Evolutionary conservation across 2,113 vertebrate species (phyloP).

Genomic region (Opisthocomus hoazin): DNA sequence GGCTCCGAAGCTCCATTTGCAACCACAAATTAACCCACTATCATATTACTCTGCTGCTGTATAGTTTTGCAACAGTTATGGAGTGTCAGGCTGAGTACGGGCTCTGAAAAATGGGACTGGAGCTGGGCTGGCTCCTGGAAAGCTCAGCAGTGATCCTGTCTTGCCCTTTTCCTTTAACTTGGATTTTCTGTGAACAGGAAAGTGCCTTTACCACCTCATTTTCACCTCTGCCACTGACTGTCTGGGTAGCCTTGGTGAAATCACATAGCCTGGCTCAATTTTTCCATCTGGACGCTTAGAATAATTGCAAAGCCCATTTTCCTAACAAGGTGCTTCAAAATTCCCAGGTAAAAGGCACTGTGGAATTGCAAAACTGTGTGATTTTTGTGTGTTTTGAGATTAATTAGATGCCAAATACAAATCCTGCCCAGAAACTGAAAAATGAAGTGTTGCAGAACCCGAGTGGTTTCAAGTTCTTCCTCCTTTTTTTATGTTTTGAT

Average conservation of each 20-base stretch:
- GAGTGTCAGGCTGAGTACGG: background rate
- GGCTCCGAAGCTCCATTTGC: background rate
- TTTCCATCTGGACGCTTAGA: background rate
- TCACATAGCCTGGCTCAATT: background rate
- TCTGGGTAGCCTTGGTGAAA: background rate
- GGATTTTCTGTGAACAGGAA: background rate
- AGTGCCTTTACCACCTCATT: background rate
- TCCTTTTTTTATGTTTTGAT: background rate
- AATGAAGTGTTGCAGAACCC: constrained; percentile 5
- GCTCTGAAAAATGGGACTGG: background rate
- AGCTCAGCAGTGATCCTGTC: background rate
- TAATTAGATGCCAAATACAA: constrained; percentile 32
- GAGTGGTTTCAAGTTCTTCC: background rate
- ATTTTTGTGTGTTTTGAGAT: constrained; percentile 1
- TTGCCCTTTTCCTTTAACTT: background rate
- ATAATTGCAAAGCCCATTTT: background rate
- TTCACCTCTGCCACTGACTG: background rate
- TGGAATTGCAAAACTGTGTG: background rate
- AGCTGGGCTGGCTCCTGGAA: background rate
- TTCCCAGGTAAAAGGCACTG: background rate
- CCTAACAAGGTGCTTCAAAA: background rate
- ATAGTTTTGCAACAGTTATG: background rate
- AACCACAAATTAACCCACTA: background rate
- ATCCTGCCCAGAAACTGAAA: background rate
- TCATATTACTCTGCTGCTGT: background rate